These are phyloP conservation scores for Taphrorychus bicolor DNA, from an alignment of 2,888 invertebrate species.

Conservation along the genomic window DNA sequence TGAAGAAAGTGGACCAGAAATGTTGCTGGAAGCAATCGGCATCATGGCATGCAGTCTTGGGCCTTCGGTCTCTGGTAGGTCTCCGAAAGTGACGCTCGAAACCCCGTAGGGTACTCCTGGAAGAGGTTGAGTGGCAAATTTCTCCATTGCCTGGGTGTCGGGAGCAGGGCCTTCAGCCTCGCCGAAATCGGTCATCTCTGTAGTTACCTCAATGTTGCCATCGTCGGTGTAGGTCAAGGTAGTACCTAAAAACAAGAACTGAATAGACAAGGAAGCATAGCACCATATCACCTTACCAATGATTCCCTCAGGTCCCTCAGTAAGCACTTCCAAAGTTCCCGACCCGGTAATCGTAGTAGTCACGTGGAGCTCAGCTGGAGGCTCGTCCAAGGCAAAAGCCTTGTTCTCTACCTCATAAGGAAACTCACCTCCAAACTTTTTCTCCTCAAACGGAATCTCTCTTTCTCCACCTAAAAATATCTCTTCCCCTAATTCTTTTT, in stretches of 20 bases:
- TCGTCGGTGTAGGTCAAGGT: slow-evolving; percentile 53
- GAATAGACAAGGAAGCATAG: neutral
- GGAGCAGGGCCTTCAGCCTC: neutral
- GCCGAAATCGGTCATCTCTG: slow-evolving; percentile 21
- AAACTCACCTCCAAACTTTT: slow-evolving; percentile 37
- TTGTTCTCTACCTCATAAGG: slow-evolving; percentile 47
- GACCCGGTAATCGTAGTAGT: slow-evolving; percentile 55
- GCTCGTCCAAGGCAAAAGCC: slow-evolving; percentile 47
- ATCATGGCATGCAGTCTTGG: too few species aligned
- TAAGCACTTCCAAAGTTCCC: slow-evolving; percentile 56
- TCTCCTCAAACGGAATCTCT: slow-evolving; percentile 31
- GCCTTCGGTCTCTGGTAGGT: neutral
- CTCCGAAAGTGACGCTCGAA: neutral
- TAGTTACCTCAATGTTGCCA: slow-evolving; percentile 55
- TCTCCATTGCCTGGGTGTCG: slow-evolving; percentile 4
- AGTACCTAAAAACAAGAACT: slow-evolving; percentile 47
- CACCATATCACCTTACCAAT: slow-evolving; percentile 42
- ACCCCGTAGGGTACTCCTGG: neutral
- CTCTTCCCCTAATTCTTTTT: neutral
- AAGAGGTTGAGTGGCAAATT: slow-evolving; percentile 13
- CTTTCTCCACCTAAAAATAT: neutral
- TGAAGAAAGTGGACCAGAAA: slow-evolving; percentile 20
- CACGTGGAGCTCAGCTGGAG: slow-evolving; percentile 50
- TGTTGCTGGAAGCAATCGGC: slow-evolving; percentile 23
- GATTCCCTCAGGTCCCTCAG: slow-evolving; percentile 56